Conservation (phyloP, 2,888 invertebrate species). For the Eugnorisma glareosa region DNA sequence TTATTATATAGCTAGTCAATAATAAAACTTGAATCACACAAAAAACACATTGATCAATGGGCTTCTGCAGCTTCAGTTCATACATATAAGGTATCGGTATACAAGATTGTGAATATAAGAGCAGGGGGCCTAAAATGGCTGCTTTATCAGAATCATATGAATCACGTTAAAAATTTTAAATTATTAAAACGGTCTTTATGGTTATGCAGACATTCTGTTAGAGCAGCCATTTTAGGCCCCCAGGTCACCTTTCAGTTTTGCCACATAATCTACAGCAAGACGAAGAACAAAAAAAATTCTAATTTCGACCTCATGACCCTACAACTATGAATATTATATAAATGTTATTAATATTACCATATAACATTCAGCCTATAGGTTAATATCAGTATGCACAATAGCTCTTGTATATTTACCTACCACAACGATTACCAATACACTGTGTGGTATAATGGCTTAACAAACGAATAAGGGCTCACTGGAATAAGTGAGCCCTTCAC, state of each 20-base stretch:
- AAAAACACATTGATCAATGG: neutral
- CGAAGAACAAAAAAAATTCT: neutral
- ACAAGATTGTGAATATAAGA: neutral
- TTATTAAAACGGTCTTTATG: too few species aligned
- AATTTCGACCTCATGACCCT: neutral
- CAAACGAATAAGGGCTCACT: slow-evolving; percentile 30
- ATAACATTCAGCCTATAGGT: neutral
- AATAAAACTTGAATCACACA: neutral
- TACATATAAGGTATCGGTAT: too few species aligned
- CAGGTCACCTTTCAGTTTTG: too few species aligned
- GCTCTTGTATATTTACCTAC: slow-evolving; percentile 23
- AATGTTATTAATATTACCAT: neutral
- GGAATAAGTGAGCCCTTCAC: too few species aligned
- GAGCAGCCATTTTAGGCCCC: too few species aligned
- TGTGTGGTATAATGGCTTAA: slow-evolving; percentile 43
- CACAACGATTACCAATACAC: slow-evolving; percentile 34
- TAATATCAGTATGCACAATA: neutral
- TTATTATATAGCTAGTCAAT: neutral
- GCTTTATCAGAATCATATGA: too few species aligned
- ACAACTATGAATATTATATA: neutral
- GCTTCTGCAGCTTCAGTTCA: neutral
- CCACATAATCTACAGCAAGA: too few species aligned
- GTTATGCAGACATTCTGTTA: too few species aligned
- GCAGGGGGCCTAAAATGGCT: too few species aligned
- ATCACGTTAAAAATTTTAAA: too few species aligned